Conservation (phyloP, 2,888 invertebrate species). For the Zhuqinia jingwanae region DNA sequence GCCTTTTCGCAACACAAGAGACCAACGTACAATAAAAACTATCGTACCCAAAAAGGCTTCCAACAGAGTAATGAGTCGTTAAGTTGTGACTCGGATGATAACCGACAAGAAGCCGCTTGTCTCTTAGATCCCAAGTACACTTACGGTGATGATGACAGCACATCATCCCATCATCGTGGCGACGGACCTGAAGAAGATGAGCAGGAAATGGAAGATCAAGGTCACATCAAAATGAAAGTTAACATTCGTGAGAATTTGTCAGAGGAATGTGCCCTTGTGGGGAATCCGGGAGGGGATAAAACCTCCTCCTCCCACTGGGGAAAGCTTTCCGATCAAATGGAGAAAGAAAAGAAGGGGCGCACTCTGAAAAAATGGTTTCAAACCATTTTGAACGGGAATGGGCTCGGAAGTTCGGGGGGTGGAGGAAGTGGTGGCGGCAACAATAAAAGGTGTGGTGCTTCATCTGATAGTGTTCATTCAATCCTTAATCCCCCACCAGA, state of each 20-base stretch:
- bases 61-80: conserved; percentile 66
- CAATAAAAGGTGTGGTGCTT: not conserved
- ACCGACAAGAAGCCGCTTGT: conserved; percentile 69
- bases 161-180: conserved; percentile 34
- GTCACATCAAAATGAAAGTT: conserved; percentile 67
- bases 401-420: conserved; percentile 69
- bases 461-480: conserved; percentile 32
- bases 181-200: conserved; percentile 58
- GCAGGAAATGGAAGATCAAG: conserved; percentile 30
- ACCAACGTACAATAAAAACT: conserved; percentile 73
- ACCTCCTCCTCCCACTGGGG: conserved; percentile 68
- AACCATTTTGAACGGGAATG: conserved; percentile 78
- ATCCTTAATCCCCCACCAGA: conserved; percentile 15
- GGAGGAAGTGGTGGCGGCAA: conserved; percentile 60
- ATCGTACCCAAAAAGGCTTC: conserved; percentile 62
- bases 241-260: conserved; percentile 57
- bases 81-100: conserved; percentile 72
- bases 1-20: conserved; percentile 62
- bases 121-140: conserved; percentile 65
- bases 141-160: not conserved
- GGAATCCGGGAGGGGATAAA: not conserved
- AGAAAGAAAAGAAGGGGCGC: conserved; percentile 74
- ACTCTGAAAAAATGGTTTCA: conserved; percentile 79
- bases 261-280: conserved; percentile 4
- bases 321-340: conserved; percentile 76